phyloP scores from a whole-genome alignment of 1,140 invertebrate species.

The Calephelis virginiensis region DNA sequence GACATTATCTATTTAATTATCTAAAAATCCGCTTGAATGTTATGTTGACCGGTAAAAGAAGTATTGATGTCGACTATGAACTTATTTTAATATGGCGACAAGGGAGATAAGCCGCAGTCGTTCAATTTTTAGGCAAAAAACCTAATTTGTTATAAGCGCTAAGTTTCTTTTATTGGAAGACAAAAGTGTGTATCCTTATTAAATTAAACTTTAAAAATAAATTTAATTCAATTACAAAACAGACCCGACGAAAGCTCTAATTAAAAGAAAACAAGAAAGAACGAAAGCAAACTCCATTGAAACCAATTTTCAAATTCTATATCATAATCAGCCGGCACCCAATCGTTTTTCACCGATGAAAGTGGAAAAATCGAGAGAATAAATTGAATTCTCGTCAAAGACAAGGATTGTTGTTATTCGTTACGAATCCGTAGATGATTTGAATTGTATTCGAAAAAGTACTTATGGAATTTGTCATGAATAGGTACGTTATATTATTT shows the following conservation, averaged over 20 bases:
- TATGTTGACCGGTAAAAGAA: too few relatives aligned
- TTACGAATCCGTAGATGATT: slow-evolving; percentile 19
- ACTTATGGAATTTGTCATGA: not conserved
- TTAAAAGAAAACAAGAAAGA: slow-evolving; percentile 27
- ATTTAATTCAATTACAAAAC: not conserved
- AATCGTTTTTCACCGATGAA: slow-evolving; percentile 32
- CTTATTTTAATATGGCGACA: too few relatives aligned
- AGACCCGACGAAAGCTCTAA: slow-evolving; percentile 1
- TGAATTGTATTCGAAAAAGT: not conserved
- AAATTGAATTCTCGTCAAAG: slow-evolving; percentile 35
- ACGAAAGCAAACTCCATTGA: slow-evolving; percentile 26
- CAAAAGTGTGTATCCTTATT: not conserved
- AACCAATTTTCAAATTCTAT: slow-evolving; percentile 32
- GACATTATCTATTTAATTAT: too few relatives aligned
- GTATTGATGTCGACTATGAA: too few relatives aligned
- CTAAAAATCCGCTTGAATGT: too few relatives aligned
- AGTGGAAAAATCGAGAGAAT: slow-evolving; percentile 32
- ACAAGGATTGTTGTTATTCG: slow-evolving; percentile 30
- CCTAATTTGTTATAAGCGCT: too few relatives aligned
- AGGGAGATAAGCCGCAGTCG: too few relatives aligned
- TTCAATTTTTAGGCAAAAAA: too few relatives aligned
- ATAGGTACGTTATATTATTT: not conserved
- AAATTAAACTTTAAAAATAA: not conserved
- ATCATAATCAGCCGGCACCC: slow-evolving; percentile 34
- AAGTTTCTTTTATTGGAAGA: too few relatives aligned